Percentiles rank a stretch among this genome's conserved stretches.
phyloP scores from a whole-genome alignment of 1,140 invertebrate species.

The Drosophila mojavensis region DNA sequence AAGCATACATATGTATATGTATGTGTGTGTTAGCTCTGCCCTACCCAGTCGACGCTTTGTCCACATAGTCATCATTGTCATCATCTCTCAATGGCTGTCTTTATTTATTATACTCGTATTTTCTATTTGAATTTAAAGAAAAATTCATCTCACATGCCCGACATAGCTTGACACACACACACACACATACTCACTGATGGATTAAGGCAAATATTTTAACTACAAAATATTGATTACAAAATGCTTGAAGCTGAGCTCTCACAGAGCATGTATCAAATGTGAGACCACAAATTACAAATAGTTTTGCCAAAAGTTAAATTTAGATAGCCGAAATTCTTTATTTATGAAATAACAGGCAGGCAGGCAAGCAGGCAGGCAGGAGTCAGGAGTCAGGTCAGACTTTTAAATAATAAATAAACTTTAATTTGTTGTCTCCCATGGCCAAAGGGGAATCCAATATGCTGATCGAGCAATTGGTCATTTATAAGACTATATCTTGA shows the following conservation, averaged over 20 bases:
- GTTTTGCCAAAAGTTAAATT: neutral
- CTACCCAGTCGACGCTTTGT: neutral
- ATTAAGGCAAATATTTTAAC: slow-evolving; percentile 5
- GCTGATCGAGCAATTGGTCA: slow-evolving; percentile 1
- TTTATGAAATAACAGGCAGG: neutral
- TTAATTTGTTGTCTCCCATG: no score
- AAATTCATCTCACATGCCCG: slow-evolving; percentile 19
- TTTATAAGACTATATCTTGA: neutral
- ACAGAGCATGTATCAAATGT: neutral
- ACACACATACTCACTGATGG: neutral
- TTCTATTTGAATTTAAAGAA: slow-evolving; percentile 31
- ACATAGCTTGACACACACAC: neutral
- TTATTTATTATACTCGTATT: slow-evolving; percentile 40
- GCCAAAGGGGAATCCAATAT: neutral
- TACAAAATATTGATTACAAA: neutral
- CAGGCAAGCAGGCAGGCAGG: no score
- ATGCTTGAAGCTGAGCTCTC: neutral
- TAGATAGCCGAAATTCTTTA: neutral
- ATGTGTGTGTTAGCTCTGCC: neutral
- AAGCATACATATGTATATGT: neutral
- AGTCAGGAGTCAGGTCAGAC: no score
- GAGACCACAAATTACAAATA: neutral
- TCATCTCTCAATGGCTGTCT: slow-evolving; percentile 20
- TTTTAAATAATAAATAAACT: no score
- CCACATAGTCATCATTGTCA: slow-evolving; percentile 20